Base-by-base conservation (phyloP, 2,888 invertebrate species). In the Eumerus sabulonum region DNA sequence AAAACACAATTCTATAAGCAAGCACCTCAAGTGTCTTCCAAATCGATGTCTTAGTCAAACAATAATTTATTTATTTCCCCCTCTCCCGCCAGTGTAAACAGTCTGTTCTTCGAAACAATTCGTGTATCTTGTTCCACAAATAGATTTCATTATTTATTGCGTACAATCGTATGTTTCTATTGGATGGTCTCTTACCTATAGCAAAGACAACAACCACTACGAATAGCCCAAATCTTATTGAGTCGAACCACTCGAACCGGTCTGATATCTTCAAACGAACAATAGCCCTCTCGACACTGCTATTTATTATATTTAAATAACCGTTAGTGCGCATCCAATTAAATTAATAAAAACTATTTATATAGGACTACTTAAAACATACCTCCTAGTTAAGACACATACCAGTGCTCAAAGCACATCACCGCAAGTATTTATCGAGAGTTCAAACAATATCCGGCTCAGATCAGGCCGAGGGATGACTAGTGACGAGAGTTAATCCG, bases 11-110 rank as follows among this genome's bases (percentile, higher is more conserved):
- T 17, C 11, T 40, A 9, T n/a, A 36, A 68, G 63, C 72, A 63
- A 77, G 77, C 72, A 77, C 77, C 77, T 53, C 48, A 72, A 72
- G 73, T 77, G 77, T 72, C 77, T 77, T 77, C 77, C 77, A 77
- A 60, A 14, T 17, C n/a, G 48, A 35, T 27, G 27, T 2, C 27
- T 27, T 27, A 27, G 27, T 27, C 62, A 45, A n/a, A 27, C 45
- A 68, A 56, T 77, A 62, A 76, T 63, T 59, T 77, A 77, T 77
- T 68, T 77, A 27, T 27, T 53, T 53, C 50, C 62, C 27, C 27
- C 27, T 7, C 27, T 27, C 27, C 27, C 27, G 2, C 27, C 7
- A 27, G 7, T 27, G 27, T n/a, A 42, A 48, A 47, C 36, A 47
- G 45, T 54, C 47, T 48, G 54, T n/a, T 56, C 19, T 66, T 51